Conservation (phyloP, 37 sponge, comb jelly and placozoan genomes). For the Diacarnus erythraeanus region DNA sequence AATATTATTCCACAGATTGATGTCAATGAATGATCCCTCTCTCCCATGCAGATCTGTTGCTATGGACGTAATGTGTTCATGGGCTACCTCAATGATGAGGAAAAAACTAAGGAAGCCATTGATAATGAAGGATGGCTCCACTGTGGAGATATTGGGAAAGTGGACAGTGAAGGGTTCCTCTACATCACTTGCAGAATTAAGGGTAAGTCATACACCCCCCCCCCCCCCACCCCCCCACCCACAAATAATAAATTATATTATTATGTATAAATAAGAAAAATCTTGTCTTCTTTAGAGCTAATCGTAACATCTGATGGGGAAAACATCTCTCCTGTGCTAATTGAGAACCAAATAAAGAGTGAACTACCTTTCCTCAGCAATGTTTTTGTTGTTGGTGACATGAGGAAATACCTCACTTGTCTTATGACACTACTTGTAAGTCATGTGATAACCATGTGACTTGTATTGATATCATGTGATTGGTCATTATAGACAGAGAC, state of each 20-base stretch:
- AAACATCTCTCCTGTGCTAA: slow-evolving; percentile 77
- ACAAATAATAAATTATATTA: no score
- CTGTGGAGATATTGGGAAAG: slow-evolving; percentile 84
- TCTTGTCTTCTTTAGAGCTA: neutral
- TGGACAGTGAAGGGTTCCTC: slow-evolving; percentile 73
- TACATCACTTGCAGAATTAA: slow-evolving; percentile 74
- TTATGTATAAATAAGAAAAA: neutral
- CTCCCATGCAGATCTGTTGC: slow-evolving; percentile 61
- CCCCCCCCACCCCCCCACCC: no score
- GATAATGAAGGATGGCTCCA: slow-evolving; percentile 94
- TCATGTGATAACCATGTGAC: no score
- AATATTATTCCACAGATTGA: no score
- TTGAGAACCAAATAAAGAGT: slow-evolving; percentile 68
- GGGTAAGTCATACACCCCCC: slow-evolving; percentile 26
- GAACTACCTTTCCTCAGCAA: slow-evolving; percentile 86
- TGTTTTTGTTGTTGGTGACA: slow-evolving; percentile 80
- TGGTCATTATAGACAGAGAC: no score
- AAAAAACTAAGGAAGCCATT: slow-evolving; percentile 84
- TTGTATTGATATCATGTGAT: no score
- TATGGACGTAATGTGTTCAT: slow-evolving; percentile 91
- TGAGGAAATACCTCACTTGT: slow-evolving; percentile 76
- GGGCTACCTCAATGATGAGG: slow-evolving; percentile 89
- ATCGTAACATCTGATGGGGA: slow-evolving; percentile 93
- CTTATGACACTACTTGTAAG: slow-evolving; percentile 78
- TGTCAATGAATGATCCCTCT: neutral